Evolutionary conservation across 2,888 invertebrate species (phyloP).

Genomic region (Exephanes ischioxanthus): DNA sequence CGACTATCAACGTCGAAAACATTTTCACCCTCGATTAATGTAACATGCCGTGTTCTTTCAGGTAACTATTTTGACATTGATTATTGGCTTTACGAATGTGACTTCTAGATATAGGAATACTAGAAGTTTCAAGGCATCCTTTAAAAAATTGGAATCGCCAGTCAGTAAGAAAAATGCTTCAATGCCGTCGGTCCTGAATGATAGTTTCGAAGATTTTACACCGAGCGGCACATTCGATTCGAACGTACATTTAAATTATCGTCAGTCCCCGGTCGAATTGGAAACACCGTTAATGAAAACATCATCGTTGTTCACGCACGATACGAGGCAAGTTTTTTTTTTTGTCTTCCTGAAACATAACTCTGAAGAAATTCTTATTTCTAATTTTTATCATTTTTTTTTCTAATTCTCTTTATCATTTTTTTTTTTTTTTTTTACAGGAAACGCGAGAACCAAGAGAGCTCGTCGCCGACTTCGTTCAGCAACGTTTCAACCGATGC

Average conservation of each 20-base stretch:
- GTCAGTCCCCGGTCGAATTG: conserved; percentile 6
- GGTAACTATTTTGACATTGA: conserved; percentile 74
- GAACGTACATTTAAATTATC: conserved; percentile 41
- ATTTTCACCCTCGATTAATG: not conserved
- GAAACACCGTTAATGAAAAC: conserved; percentile 20
- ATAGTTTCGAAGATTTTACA: conserved; percentile 41
- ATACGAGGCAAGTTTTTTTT: conserved; percentile 17
- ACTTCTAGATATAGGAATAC: conserved; percentile 69
- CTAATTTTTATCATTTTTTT: not conserved
- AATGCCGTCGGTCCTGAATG: conserved; percentile 25
- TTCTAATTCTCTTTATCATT: conserved; percentile 15
- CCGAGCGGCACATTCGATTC: not conserved
- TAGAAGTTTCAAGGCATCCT: conserved; percentile 72
- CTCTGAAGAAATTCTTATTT: conserved; percentile 20
- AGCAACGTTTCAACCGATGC: not conserved
- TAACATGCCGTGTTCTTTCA: conserved; percentile 67
- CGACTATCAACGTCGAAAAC: conserved; percentile 1
- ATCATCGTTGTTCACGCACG: conserved; percentile 5
- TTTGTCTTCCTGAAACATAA: not conserved
- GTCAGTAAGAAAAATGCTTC: conserved; percentile 53
- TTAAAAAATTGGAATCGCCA: conserved; percentile 80
- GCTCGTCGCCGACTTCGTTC: conserved; percentile 15
- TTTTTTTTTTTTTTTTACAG: conserved; percentile 50
- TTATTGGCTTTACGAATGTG: conserved; percentile 77
- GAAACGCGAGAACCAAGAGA: conserved; percentile 54